These are phyloP conservation scores for Phengaris arion DNA, from an alignment of 2,888 invertebrate genomes.

Conservation along the genomic window DNA sequence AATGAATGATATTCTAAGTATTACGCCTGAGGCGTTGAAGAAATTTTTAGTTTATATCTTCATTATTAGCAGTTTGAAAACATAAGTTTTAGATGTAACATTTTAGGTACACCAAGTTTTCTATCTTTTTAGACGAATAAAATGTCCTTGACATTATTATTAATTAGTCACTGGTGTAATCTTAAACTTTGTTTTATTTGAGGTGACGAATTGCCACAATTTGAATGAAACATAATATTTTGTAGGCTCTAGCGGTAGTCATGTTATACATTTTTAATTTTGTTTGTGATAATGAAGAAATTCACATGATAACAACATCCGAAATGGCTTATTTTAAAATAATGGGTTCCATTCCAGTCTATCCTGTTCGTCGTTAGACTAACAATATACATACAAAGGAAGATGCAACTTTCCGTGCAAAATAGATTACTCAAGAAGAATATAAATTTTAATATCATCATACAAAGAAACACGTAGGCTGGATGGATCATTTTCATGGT, in stretches of 20 bases:
- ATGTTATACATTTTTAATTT: background rate
- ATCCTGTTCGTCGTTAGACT: conserved; percentile 17
- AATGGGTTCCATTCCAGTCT: conserved; percentile 4
- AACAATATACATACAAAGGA: conserved; percentile 19
- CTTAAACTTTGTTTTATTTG: too few species aligned
- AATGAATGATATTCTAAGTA: conserved; percentile 22
- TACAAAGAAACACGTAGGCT: background rate
- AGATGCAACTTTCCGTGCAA: conserved; percentile 20
- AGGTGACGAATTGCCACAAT: too few species aligned
- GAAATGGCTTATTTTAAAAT: conserved; percentile 3
- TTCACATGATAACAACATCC: background rate
- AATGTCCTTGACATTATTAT: too few species aligned
- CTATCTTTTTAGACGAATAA: too few species aligned
- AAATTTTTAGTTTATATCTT: background rate
- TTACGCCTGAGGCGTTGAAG: background rate
- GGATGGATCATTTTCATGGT: background rate
- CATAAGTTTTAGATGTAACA: too few species aligned
- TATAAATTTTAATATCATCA: conserved; percentile 24
- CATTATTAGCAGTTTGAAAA: background rate
- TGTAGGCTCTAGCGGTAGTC: background rate
- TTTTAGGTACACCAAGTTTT: too few species aligned
- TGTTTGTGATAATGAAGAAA: conserved; percentile 6
- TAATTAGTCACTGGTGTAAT: too few species aligned
- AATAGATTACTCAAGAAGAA: conserved; percentile 27
- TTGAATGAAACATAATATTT: too few species aligned